Conservation (phyloP, 2,888 invertebrate genomes). For the Uloborus plumipes region DNA sequence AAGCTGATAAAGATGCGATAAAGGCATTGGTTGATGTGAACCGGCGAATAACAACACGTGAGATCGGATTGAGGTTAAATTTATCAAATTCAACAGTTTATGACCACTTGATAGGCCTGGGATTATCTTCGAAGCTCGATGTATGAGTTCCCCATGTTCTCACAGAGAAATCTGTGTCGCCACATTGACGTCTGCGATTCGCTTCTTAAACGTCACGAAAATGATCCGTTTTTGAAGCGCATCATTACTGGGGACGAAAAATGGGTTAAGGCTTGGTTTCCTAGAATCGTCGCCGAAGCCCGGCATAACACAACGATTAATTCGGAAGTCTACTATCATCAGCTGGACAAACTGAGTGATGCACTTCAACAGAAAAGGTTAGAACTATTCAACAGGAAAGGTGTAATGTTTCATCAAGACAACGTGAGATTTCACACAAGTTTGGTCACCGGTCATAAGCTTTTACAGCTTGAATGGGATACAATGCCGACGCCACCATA, state of each 20-base stretch:
- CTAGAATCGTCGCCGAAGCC: constrained; percentile 21
- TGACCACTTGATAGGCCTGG: no score
- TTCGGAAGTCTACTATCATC: not conserved
- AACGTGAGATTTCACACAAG: no score
- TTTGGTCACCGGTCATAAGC: no score
- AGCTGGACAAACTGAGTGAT: not conserved
- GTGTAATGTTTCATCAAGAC: not conserved
- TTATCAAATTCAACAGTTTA: no score
- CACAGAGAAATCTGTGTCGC: constrained; percentile 6
- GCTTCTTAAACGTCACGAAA: constrained; percentile 20
- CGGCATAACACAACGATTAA: not conserved
- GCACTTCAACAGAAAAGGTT: not conserved
- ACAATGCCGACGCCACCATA: no score
- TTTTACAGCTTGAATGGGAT: no score
- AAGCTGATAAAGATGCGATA: no score
- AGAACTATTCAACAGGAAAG: not conserved
- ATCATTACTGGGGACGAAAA: constrained; percentile 46
- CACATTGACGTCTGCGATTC: constrained; percentile 19
- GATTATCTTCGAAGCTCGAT: not conserved
- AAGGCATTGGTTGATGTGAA: no score
- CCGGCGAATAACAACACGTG: no score
- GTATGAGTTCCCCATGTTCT: constrained; percentile 10
- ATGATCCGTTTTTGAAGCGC: constrained; percentile 31
- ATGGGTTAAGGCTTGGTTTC: constrained; percentile 40
- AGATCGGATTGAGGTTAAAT: no score